These are phyloP conservation scores for Morpho deidamia DNA, from an alignment of 2,888 invertebrate species.

Conservation along the genomic window DNA sequence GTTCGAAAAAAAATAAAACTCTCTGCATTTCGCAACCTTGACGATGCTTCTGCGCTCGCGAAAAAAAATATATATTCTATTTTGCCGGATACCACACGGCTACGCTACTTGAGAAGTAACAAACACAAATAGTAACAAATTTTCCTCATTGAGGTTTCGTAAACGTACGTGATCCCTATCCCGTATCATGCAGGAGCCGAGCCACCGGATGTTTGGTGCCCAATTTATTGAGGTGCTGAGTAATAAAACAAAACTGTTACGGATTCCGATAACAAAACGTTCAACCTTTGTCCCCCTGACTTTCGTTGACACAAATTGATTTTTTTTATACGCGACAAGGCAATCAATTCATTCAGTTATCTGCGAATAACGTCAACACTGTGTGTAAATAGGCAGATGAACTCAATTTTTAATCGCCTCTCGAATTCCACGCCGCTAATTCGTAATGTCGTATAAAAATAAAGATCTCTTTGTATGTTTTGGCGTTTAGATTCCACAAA, in stretches of 20 bases:
- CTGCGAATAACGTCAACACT: slow-evolving; percentile 53
- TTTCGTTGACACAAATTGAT: slow-evolving; percentile 69
- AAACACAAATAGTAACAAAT: no score
- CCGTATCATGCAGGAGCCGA: slow-evolving; percentile 2
- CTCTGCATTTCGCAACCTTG: no score
- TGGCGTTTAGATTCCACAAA: not conserved
- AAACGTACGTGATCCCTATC: slow-evolving; percentile 1
- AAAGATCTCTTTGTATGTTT: slow-evolving; percentile 2
- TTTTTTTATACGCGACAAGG: slow-evolving; percentile 56
- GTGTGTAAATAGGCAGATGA: slow-evolving; percentile 23
- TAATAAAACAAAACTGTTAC: slow-evolving; percentile 31
- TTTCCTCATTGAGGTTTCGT: not conserved
- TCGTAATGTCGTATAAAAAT: slow-evolving; percentile 9
- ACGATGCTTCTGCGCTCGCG: no score
- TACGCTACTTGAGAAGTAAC: no score
- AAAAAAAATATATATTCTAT: no score
- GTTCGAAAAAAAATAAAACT: no score
- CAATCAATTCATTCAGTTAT: slow-evolving; percentile 54
- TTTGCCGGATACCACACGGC: no score
- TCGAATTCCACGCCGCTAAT: slow-evolving; percentile 21
- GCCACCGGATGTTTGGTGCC: slow-evolving; percentile 27
- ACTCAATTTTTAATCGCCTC: slow-evolving; percentile 24
- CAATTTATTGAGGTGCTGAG: slow-evolving; percentile 27
- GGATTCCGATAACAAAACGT: slow-evolving; percentile 41
- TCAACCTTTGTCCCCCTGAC: slow-evolving; percentile 41